Evolutionary conservation across 2,113 vertebrate species (phyloP).

Genomic region (Morone saxatilis): DNA sequence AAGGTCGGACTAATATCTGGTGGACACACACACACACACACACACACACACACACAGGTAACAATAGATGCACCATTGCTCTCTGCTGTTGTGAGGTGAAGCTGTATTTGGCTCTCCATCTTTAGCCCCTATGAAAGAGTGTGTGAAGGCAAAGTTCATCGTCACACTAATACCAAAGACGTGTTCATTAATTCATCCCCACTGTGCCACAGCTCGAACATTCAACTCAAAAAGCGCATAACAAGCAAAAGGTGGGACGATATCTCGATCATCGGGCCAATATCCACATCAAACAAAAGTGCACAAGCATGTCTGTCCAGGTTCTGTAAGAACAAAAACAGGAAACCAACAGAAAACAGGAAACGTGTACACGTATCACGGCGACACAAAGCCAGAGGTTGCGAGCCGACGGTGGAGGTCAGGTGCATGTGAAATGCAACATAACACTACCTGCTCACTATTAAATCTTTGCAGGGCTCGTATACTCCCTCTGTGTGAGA

Average conservation of each 20-base stretch:
- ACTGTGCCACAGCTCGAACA: background rate
- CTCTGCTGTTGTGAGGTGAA: slow-evolving; percentile 7
- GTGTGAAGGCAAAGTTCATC: slow-evolving; percentile 24
- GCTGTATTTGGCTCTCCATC: background rate
- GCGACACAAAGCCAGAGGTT: slow-evolving; percentile 22
- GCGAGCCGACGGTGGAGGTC: slow-evolving; percentile 51
- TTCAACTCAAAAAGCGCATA: too few species aligned
- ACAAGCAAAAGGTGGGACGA: background rate
- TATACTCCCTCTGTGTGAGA: background rate
- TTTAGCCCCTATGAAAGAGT: slow-evolving; percentile 28
- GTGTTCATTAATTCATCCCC: background rate
- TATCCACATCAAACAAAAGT: slow-evolving; percentile 22
- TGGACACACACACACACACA: slow-evolving; percentile 31
- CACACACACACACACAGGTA: slow-evolving; percentile 5
- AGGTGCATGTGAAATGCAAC: slow-evolving; percentile 38
- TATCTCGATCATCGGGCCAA: background rate
- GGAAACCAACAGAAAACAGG: slow-evolving; percentile 79
- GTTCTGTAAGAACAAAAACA: slow-evolving; percentile 74
- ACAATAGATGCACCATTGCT: background rate
- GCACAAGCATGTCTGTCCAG: slow-evolving; percentile 52
- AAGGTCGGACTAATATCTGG: slow-evolving; percentile 13
- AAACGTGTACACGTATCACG: slow-evolving; percentile 48
- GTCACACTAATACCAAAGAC: background rate
- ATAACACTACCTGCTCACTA: background rate
- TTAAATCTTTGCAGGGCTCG: slow-evolving; percentile 42